Conservation (phyloP, 2,888 invertebrate genomes). For the Nowickia ferox region DNA sequence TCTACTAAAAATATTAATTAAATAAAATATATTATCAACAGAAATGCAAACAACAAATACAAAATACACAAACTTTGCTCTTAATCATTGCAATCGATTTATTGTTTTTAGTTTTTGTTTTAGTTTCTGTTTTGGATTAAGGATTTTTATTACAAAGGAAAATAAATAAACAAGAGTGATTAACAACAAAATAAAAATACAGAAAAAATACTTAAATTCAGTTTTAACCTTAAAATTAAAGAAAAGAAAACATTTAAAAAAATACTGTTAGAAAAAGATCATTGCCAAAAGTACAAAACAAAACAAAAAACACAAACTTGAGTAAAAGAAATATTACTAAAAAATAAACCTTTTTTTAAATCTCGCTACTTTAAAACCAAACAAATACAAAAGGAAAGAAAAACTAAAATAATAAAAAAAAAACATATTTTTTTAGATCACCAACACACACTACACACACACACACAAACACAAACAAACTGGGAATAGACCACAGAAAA, state of each 20-base stretch:
- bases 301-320: conserved; percentile 75
- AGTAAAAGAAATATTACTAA: conserved; percentile 71
- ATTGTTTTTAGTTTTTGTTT: not conserved
- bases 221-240: conserved; percentile 60
- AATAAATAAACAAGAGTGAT: conserved; percentile 70
- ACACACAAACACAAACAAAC: conserved; percentile 37
- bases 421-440: conserved; percentile 71
- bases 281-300: conserved; percentile 80
- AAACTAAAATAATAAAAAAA: conserved; percentile 73
- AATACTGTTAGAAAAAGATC: conserved; percentile 80
- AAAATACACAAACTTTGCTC: conserved; percentile 60
- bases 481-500: conserved; percentile 57
- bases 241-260: conserved; percentile 52
- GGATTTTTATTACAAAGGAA: conserved; percentile 69
- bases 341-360: conserved; percentile 61
- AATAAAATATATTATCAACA: conserved; percentile 30
- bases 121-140: conserved; percentile 42
- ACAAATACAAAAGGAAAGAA: conserved; percentile 75
- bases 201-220: conserved; percentile 60
- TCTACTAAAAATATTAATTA: conserved; percentile 32
- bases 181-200: conserved; percentile 71
- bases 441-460: conserved; percentile 9
- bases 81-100: not conserved
- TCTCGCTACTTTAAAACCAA: conserved; percentile 71
- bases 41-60: conserved; percentile 46